A percentile compares a stretch with the other conserved stretches of the same genome.
These are phyloP conservation scores for Ormyrus pomaceus DNA, from an alignment of 2,888 invertebrate species.

Conservation along the genomic window DNA sequence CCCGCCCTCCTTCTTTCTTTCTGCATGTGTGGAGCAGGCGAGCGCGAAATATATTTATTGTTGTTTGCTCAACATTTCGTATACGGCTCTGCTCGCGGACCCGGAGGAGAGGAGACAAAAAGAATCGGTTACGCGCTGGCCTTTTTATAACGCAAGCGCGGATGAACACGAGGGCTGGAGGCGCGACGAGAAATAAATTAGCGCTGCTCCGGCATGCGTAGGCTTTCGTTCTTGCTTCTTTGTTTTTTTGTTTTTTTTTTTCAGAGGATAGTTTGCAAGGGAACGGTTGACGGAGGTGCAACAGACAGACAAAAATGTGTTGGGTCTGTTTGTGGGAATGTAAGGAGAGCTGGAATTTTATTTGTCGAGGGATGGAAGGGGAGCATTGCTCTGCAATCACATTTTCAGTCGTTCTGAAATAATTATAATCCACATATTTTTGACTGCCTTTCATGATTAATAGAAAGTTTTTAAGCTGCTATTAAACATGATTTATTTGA, in stretches of 20 bases:
- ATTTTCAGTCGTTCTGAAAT: too few relatives aligned
- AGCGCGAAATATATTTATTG: constrained; percentile 75
- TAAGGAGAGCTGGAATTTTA: too few relatives aligned
- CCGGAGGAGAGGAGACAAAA: constrained; percentile 16
- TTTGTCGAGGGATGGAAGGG: too few relatives aligned
- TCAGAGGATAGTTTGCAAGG: too few relatives aligned
- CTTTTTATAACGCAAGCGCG: constrained; percentile 4
- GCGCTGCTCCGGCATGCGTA: background rate
- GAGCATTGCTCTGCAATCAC: too few relatives aligned
- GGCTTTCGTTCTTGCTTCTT: background rate
- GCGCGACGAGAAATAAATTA: constrained; percentile 51
- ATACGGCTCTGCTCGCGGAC: constrained; percentile 49
- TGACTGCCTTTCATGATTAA: too few relatives aligned
- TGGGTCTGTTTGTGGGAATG: background rate
- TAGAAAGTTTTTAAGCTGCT: too few relatives aligned
- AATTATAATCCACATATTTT: too few relatives aligned
- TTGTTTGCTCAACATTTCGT: constrained; percentile 74
- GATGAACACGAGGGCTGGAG: background rate
- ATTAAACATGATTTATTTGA: too few relatives aligned
- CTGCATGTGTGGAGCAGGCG: constrained; percentile 56
- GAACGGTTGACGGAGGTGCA: too few relatives aligned
- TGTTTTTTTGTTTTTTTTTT: constrained; percentile 7
- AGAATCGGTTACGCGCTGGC: constrained; percentile 30
- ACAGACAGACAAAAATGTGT: background rate
- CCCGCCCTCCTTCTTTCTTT: constrained; percentile 41